phyloP scores from a whole-genome alignment of 1,140 invertebrate species.

The Aphis gossypii region DNA sequence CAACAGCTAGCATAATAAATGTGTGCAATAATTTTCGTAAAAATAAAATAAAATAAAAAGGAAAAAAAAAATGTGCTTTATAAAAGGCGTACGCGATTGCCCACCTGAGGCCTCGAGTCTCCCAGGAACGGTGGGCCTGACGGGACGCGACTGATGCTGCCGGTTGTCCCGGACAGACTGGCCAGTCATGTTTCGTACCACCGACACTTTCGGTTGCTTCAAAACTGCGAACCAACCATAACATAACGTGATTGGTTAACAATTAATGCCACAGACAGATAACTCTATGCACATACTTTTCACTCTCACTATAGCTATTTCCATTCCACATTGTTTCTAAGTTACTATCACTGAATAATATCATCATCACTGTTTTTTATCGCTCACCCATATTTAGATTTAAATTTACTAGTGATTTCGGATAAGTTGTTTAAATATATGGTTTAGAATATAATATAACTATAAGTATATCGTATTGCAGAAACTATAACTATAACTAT shows the following conservation, averaged over 20 bases:
- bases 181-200: slow-evolving; percentile 42
- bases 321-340: neutral
- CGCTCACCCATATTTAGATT: too few species aligned
- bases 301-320: neutral
- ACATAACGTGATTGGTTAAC: slow-evolving; percentile 10
- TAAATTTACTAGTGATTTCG: too few species aligned
- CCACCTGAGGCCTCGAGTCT: slow-evolving; percentile 54
- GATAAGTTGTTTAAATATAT: too few species aligned
- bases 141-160: slow-evolving; percentile 48
- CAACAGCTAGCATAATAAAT: slow-evolving; percentile 30
- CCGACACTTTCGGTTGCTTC: slow-evolving; percentile 44
- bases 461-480: too few species aligned
- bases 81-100: slow-evolving; percentile 39
- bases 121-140: slow-evolving; percentile 43
- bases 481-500: too few species aligned
- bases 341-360: too few species aligned
- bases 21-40: slow-evolving; percentile 42
- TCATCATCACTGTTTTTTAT: too few species aligned
- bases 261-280: neutral
- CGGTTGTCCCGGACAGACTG: slow-evolving; percentile 51
- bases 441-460: too few species aligned
- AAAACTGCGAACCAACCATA: slow-evolving; percentile 50
- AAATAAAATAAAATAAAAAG: neutral
- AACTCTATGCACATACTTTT: neutral
- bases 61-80: slow-evolving; percentile 41